Conservation (phyloP, 2,888 invertebrate genomes). For the Tethea ocularis region DNA sequence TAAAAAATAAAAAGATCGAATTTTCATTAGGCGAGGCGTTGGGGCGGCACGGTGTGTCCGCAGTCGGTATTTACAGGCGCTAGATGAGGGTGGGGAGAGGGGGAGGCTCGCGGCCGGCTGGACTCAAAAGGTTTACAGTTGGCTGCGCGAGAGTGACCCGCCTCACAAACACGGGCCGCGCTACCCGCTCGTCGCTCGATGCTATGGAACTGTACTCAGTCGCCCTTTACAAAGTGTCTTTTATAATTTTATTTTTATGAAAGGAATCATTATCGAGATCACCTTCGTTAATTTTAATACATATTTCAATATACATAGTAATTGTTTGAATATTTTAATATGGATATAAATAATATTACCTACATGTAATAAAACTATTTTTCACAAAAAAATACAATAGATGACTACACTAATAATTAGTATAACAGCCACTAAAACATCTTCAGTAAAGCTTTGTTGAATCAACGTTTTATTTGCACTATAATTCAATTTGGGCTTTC, state of each 20-base stretch:
- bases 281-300: constrained; percentile 24
- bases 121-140: constrained; percentile 82
- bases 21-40: constrained; percentile 82
- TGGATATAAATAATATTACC: no score
- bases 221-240: constrained; percentile 50
- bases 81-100: constrained; percentile 34
- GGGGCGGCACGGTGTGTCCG: constrained; percentile 76
- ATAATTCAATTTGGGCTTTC: neutral
- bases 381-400: no score
- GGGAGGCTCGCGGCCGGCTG: constrained; percentile 68
- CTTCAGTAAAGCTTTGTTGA: no score
- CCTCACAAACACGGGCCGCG: constrained; percentile 74
- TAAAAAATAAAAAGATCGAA: constrained; percentile 73
- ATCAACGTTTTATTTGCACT: constrained; percentile 24
- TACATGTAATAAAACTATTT: neutral
- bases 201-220: constrained; percentile 56
- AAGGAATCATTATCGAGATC: constrained; percentile 34
- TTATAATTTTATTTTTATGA: constrained; percentile 46
- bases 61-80: constrained; percentile 65
- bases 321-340: no score
- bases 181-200: constrained; percentile 41
- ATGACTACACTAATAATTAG: no score
- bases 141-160: constrained; percentile 82
- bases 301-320: neutral
- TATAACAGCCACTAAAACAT: no score